phyloP scores from a whole-genome alignment of 2,888 invertebrate species.

The Ischnus inquisitorius region DNA sequence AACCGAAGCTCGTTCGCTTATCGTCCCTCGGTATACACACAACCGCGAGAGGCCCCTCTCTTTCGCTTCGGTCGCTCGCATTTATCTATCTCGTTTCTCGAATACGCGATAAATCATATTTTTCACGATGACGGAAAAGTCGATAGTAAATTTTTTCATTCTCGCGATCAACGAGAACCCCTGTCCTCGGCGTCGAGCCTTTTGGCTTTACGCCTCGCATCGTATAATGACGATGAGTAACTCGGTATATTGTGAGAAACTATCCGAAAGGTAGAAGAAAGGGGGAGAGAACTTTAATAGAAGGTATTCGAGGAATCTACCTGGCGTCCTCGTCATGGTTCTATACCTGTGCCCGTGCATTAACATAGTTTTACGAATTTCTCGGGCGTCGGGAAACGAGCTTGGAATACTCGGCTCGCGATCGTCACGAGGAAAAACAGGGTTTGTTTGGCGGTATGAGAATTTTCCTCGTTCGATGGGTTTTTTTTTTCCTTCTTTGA shows the following conservation, averaged over 20 bases:
- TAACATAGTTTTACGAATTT: slow-evolving; percentile 38
- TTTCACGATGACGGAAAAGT: slow-evolving; percentile 65
- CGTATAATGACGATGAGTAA: background rate
- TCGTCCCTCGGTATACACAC: slow-evolving; percentile 8
- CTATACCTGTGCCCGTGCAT: slow-evolving; percentile 14
- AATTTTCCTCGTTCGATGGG: slow-evolving; percentile 14
- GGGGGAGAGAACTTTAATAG: slow-evolving; percentile 13
- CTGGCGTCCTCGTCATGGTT: background rate
- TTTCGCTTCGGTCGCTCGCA: slow-evolving; percentile 30
- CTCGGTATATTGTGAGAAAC: slow-evolving; percentile 16
- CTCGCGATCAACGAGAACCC: slow-evolving; percentile 14
- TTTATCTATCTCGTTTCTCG: slow-evolving; percentile 51
- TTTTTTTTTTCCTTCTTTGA: slow-evolving; percentile 23
- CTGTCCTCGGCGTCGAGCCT: background rate
- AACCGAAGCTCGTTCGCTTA: slow-evolving; percentile 25
- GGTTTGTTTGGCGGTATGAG: background rate
- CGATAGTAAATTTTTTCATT: slow-evolving; percentile 61
- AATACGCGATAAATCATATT: slow-evolving; percentile 62
- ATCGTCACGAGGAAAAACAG: slow-evolving; percentile 21
- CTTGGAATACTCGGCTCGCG: slow-evolving; percentile 6
- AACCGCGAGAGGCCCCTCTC: slow-evolving; percentile 37
- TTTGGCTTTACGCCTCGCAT: background rate
- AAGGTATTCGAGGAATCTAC: slow-evolving; percentile 46
- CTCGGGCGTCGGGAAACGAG: background rate
- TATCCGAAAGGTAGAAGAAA: background rate